Conservation (phyloP, 2,888 invertebrate genomes). For the Acanthacorydalis orientalis region DNA sequence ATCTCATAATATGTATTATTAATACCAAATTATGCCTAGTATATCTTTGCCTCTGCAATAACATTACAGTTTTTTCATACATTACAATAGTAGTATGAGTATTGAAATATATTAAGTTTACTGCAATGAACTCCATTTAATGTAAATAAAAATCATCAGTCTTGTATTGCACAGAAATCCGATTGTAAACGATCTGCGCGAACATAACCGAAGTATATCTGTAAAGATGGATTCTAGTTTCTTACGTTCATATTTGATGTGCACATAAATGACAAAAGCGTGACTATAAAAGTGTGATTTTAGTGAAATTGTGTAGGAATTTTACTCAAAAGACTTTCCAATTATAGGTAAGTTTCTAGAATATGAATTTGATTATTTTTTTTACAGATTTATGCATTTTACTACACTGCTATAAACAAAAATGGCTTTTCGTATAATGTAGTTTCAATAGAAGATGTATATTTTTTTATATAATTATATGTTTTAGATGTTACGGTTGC, state of each 20-base stretch:
- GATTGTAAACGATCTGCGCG: neutral
- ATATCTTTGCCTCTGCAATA: too few species aligned
- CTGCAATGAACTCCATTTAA: too few species aligned
- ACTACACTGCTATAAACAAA: neutral
- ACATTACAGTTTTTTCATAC: too few species aligned
- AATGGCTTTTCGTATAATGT: neutral
- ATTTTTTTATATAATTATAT: neutral
- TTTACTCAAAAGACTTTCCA: slow-evolving; percentile 25
- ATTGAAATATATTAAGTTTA: too few species aligned
- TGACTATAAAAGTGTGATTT: slow-evolving; percentile 20
- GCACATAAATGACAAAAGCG: slow-evolving; percentile 18
- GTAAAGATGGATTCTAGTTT: slow-evolving; percentile 21
- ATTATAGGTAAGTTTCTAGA: slow-evolving; percentile 20
- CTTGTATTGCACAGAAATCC: too few species aligned
- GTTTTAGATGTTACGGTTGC: neutral
- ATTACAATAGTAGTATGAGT: too few species aligned
- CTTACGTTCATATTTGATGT: slow-evolving; percentile 21
- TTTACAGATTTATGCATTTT: neutral
- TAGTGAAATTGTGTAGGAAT: slow-evolving; percentile 28
- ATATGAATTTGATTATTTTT: neutral
- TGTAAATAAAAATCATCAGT: too few species aligned
- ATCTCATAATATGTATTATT: too few species aligned
- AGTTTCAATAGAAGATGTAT: too few species aligned
- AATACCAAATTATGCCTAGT: too few species aligned
- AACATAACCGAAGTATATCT: slow-evolving; percentile 10